A percentile compares a stretch with the other conserved stretches of the same genome.
Conservation (phyloP, 2,113 vertebrate genomes). For the Phrynocephalus versicolor region DNA sequence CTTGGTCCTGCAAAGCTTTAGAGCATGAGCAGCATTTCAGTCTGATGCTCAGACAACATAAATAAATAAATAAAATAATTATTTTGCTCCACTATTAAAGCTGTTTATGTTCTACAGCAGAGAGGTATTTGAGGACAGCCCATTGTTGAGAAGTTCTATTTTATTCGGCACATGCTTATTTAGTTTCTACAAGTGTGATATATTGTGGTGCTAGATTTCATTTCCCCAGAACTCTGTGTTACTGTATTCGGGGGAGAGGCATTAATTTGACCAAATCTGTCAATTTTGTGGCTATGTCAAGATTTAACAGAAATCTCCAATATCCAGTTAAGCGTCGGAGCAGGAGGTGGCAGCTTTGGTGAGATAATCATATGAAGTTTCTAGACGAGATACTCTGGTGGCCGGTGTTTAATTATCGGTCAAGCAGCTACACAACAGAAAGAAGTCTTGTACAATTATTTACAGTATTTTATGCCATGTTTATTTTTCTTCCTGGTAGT, state of each 20-base stretch:
- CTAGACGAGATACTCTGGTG: accelerated
- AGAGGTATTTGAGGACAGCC: not conserved
- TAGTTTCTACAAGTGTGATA: not conserved
- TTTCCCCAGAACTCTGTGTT: not conserved
- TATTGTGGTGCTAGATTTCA: not conserved
- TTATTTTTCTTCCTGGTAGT: accelerated
- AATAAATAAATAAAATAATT: not conserved
- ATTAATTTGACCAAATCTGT: not conserved
- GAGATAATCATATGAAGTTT: accelerated
- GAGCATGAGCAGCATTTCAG: not conserved
- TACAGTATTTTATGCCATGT: not conserved
- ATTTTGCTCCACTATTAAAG: not conserved
- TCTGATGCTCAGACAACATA: not conserved
- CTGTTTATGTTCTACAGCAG: not conserved
- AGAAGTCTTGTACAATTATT: not conserved
- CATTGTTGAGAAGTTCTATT: not conserved
- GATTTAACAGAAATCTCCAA: not conserved
- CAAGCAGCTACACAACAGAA: not conserved
- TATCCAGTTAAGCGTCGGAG: not conserved
- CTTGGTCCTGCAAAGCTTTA: not conserved
- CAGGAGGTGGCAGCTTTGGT: not conserved
- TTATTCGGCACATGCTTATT: not conserved
- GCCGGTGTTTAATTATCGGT: not conserved
- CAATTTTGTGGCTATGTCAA: no score
- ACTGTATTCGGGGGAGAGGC: not conserved